These are phyloP conservation scores for Drosophila novamexicana DNA, from an alignment of 1,140 invertebrate species.

Conservation along the genomic window DNA sequence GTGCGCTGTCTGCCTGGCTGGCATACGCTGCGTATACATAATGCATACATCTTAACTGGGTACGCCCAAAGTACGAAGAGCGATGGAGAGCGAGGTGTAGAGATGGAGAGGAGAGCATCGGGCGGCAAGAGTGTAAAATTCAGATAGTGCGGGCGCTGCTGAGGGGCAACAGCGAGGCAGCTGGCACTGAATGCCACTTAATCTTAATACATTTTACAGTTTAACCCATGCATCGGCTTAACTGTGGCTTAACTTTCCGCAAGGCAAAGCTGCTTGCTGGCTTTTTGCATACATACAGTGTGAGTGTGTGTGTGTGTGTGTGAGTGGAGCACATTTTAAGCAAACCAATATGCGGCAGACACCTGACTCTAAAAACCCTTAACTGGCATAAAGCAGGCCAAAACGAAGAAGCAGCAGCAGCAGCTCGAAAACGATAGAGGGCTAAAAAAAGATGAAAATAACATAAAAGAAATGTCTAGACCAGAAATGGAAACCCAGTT, in stretches of 20 bases:
- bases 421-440: background rate
- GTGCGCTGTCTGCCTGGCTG: background rate
- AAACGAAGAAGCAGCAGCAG: conserved; percentile 1
- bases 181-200: conserved; percentile 67
- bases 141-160: conserved; percentile 36
- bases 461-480: conserved; percentile 47
- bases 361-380: conserved; percentile 68
- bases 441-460: conserved; percentile 26
- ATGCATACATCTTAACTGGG: conserved; percentile 38
- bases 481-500: conserved; percentile 47
- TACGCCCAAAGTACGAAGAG: background rate
- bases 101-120: background rate
- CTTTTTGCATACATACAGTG: conserved; percentile 49
- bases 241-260: conserved; percentile 67
- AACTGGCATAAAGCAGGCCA: conserved; percentile 39
- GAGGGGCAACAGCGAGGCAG: conserved; percentile 10
- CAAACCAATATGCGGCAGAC: conserved; percentile 78
- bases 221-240: conserved; percentile 80
- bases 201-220: conserved; percentile 80
- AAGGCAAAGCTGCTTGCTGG: conserved; percentile 37
- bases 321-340: conserved; percentile 67
- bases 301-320: conserved; percentile 14
- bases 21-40: conserved; percentile 51
- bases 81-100: background rate
- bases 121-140: background rate